These are phyloP conservation scores for Tyrophagus putrescentiae DNA, from an alignment of 1,140 invertebrate genomes.

Conservation along the genomic window DNA sequence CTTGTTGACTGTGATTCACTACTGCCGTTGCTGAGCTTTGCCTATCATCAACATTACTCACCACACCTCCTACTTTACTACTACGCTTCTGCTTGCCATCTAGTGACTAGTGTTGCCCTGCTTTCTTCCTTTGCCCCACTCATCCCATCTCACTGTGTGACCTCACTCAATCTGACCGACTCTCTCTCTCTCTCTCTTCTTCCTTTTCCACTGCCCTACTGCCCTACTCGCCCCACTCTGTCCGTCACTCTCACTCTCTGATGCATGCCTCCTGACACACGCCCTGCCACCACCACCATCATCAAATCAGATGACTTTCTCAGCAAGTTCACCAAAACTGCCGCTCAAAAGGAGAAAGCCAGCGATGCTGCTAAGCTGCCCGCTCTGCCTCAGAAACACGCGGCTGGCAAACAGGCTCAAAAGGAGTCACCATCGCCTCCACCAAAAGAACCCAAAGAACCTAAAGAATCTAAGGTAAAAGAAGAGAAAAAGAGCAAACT, in stretches of 20 bases:
- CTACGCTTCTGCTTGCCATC: too few species aligned
- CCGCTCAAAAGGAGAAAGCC: neutral
- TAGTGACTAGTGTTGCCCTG: neutral
- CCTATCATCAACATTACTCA: too few species aligned
- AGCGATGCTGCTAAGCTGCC: neutral
- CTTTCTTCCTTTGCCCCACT: neutral
- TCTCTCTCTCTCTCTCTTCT: slow-evolving; percentile 1
- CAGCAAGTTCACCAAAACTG: neutral
- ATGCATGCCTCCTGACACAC: neutral
- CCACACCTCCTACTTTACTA: too few species aligned
- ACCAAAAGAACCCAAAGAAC: neutral
- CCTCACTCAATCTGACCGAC: neutral
- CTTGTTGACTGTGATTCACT: too few species aligned
- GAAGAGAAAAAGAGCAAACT: neutral
- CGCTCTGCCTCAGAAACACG: slow-evolving; percentile 2
- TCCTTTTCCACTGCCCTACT: neutral
- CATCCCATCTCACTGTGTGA: neutral
- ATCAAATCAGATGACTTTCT: neutral
- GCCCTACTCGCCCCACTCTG: neutral
- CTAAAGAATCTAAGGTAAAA: neutral
- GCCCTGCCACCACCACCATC: neutral
- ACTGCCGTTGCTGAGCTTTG: too few species aligned
- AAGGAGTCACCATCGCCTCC: neutral
- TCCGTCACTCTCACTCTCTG: neutral
- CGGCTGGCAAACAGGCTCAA: neutral